phyloP scores from a whole-genome alignment of 2,797 vertebrate genomes.

The Gobionotothen gibberifrons region DNA sequence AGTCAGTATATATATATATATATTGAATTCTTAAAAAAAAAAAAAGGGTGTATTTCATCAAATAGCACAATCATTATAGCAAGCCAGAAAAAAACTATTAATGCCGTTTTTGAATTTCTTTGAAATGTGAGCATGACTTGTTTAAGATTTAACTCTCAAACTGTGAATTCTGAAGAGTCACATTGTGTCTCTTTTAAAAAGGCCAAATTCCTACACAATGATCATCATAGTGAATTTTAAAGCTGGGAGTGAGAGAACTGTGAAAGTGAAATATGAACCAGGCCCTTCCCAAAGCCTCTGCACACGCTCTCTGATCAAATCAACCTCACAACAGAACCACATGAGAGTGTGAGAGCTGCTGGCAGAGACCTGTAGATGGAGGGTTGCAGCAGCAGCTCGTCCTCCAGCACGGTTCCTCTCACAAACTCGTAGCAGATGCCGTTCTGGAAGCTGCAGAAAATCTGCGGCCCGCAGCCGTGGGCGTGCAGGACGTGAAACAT shows the following conservation, averaged over 20 bases:
- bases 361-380: slow-evolving; percentile 82
- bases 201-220: not conserved
- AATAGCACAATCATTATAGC: too few relatives aligned
- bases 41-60: too few relatives aligned
- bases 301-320: not conserved
- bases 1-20: not conserved
- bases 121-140: too few relatives aligned
- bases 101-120: too few relatives aligned
- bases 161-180: not conserved
- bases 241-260: not conserved
- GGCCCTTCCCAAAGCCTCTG: not conserved
- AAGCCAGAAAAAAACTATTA: too few relatives aligned
- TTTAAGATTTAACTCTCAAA: not conserved
- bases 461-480: slow-evolving; percentile 80
- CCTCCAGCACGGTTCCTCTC: slow-evolving; percentile 78
- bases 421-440: slow-evolving; percentile 88
- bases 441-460: slow-evolving; percentile 87
- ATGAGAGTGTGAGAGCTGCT: not conserved
- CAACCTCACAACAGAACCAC: not conserved
- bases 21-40: too few relatives aligned
- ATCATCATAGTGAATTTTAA: not conserved
- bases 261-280: slow-evolving; percentile 3
- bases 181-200: not conserved
- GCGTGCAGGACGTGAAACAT: slow-evolving; percentile 81
- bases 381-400: slow-evolving; percentile 78